Conservation (phyloP, 2,888 invertebrate genomes). For the Hymenopus coronatus region DNA sequence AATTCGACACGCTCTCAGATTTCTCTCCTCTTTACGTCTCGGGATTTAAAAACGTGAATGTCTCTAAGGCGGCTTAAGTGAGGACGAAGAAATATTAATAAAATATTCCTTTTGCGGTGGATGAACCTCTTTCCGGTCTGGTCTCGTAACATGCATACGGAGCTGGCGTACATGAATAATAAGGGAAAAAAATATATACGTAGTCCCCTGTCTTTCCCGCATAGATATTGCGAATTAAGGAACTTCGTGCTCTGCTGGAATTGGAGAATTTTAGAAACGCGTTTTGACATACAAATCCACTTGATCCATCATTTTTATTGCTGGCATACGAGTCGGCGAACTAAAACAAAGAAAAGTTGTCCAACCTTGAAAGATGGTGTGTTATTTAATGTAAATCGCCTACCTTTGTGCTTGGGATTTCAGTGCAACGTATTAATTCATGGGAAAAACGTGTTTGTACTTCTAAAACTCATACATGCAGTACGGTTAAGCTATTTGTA, state of each 20-base stretch:
- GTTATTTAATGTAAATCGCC: background rate
- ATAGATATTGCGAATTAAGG: conserved; percentile 27
- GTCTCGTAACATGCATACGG: background rate
- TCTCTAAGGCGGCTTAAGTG: background rate
- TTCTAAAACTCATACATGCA: too few relatives aligned
- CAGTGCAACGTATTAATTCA: background rate
- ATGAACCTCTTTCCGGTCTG: background rate
- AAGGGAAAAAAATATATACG: conserved; percentile 8
- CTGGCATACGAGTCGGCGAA: background rate
- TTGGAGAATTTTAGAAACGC: conserved; percentile 21
- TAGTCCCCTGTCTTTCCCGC: conserved; percentile 9
- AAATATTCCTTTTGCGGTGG: background rate
- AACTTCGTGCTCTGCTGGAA: conserved; percentile 1
- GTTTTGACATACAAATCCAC: conserved; percentile 22
- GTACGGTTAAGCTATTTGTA: too few relatives aligned
- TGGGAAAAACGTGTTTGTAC: background rate
- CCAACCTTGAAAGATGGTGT: background rate
- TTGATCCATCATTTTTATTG: conserved; percentile 18
- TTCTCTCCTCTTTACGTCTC: background rate
- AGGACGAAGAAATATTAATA: background rate
- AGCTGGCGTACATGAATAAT: conserved; percentile 16
- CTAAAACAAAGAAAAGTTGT: background rate
- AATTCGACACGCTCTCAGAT: background rate
- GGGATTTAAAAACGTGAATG: background rate
- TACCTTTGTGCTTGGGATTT: background rate